These are phyloP conservation scores for Megastigmus dorsalis DNA, from an alignment of 2,888 invertebrate genomes.

Conservation along the genomic window DNA sequence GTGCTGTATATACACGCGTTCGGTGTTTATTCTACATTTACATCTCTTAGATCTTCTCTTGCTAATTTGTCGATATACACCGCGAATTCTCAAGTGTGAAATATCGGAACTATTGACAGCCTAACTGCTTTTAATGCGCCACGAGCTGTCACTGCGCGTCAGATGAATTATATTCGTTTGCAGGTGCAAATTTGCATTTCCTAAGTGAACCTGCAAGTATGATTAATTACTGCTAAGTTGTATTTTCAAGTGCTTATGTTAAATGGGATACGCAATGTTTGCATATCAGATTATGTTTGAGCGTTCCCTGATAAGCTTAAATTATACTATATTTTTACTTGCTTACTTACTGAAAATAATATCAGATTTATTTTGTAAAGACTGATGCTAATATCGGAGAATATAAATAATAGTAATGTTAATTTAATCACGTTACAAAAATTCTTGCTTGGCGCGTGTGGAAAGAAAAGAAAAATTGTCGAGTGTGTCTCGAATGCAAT, in stretches of 20 bases:
- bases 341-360: too few relatives aligned
- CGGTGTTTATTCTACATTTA: background rate
- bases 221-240: constrained; percentile 17
- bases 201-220: background rate
- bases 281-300: background rate
- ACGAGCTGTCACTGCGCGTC: background rate
- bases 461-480: background rate
- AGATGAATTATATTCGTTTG: constrained; percentile 13
- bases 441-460: too few relatives aligned
- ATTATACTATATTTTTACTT: background rate
- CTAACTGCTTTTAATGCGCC: constrained; percentile 10
- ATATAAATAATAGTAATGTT: background rate
- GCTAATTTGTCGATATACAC: constrained; percentile 9
- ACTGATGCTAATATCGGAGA: too few relatives aligned
- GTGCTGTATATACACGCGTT: background rate
- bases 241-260: background rate
- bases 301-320: too few relatives aligned
- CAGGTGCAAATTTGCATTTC: background rate
- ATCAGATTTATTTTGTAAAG: too few relatives aligned
- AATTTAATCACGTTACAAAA: constrained; percentile 16
- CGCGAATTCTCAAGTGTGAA: constrained; percentile 1
- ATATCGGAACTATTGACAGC: constrained; percentile 15
- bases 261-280: background rate
- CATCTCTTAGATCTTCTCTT: background rate
- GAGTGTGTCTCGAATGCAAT: background rate